A percentile compares a stretch with the other conserved stretches of the same genome.
These are phyloP conservation scores for Rhorus exstirpatorius DNA, from an alignment of 2,888 invertebrate genomes.

Conservation along the genomic window DNA sequence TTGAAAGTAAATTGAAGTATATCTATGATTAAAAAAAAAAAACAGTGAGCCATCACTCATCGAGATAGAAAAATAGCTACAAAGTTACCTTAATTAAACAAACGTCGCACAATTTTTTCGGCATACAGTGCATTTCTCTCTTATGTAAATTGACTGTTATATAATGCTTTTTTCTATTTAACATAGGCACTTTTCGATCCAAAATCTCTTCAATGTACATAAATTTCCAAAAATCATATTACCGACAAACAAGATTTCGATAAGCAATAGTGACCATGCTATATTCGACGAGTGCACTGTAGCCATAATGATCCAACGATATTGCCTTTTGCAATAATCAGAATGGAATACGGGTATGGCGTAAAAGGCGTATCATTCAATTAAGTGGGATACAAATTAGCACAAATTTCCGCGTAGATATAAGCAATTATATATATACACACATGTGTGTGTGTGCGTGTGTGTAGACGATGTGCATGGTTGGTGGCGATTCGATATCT, in stretches of 20 bases:
- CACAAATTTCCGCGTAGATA: conserved; percentile 43
- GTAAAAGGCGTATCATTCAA: conserved; percentile 42
- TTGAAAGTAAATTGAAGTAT: too few relatives aligned
- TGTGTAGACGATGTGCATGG: conserved; percentile 19
- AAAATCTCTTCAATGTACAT: too few relatives aligned
- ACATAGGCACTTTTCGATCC: too few relatives aligned
- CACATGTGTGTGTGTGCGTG: not conserved
- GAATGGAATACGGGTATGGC: not conserved
- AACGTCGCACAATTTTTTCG: too few relatives aligned
- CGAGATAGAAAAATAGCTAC: too few relatives aligned
- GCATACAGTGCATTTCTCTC: too few relatives aligned
- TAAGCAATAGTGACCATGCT: not conserved
- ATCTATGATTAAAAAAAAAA: too few relatives aligned
- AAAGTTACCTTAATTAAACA: too few relatives aligned
- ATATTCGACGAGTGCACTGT: not conserved
- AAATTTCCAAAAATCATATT: too few relatives aligned
- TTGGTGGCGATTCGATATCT: conserved; percentile 7
- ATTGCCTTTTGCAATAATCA: conserved; percentile 10
- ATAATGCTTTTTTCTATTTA: too few relatives aligned
- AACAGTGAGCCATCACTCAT: too few relatives aligned
- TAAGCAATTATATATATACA: not conserved
- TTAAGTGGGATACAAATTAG: conserved; percentile 48
- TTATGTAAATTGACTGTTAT: too few relatives aligned
- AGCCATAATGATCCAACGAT: conserved; percentile 25
- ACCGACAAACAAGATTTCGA: not conserved